These are phyloP conservation scores for Stercorarius parasiticus DNA, from an alignment of 2,113 vertebrate genomes.

Conservation along the genomic window DNA sequence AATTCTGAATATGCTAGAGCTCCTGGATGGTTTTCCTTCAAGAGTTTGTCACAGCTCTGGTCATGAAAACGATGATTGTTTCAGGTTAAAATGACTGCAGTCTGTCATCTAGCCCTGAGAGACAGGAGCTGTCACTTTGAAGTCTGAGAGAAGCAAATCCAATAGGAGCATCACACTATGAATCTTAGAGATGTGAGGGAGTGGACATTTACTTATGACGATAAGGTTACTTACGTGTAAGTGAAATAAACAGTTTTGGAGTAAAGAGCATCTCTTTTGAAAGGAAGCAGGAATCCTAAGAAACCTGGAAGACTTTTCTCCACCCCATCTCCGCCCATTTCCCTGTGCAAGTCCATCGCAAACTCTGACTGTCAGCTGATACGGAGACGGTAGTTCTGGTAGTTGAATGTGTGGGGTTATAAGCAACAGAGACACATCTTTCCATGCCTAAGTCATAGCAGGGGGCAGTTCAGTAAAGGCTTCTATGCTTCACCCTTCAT, in stretches of 20 bases:
- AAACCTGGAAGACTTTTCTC: not conserved
- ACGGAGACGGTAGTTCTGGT: accelerated
- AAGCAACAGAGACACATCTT: not conserved
- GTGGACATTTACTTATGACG: not conserved
- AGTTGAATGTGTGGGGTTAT: not conserved
- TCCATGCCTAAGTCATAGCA: not conserved
- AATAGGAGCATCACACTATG: not conserved
- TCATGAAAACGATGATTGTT: not conserved
- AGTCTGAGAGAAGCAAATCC: not conserved
- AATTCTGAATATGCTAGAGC: not conserved
- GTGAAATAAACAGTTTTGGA: not conserved
- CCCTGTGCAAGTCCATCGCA: not conserved
- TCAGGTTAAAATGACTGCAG: not conserved
- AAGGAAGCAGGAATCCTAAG: not conserved
- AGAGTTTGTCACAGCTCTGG: not conserved
- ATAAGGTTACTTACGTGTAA: not conserved
- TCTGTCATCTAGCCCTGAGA: not conserved
- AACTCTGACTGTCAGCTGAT: not conserved
- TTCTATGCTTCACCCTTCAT: not conserved
- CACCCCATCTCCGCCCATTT: not conserved
- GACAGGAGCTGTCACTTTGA: not conserved
- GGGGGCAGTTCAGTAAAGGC: not conserved
- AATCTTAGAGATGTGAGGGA: not conserved
- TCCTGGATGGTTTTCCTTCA: not conserved
- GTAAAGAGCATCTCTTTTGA: not conserved